Base-by-base conservation (phyloP, 2,888 invertebrate species). In the Imbricaverruca yamaguchii region DNA sequence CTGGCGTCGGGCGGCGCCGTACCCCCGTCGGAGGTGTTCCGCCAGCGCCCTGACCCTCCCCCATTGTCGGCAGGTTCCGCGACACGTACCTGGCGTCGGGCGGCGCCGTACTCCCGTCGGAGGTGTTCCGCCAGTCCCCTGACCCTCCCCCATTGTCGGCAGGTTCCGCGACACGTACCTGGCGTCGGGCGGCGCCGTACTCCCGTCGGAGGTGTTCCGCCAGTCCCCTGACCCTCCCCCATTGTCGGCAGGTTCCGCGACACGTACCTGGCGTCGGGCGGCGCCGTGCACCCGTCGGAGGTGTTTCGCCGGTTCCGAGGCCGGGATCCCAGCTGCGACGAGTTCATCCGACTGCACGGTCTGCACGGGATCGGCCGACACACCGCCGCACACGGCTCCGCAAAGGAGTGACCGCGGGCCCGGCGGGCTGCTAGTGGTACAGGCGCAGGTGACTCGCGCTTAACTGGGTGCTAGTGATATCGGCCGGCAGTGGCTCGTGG, bases 281-380 rank as follows among this genome's bases (percentile, higher is more conserved):
- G 97, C 8, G 92, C 93, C 83, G 91, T 92, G 84, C 92, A 94
- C 84, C 92, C 95, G 0, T 91, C 91, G 83, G 94, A 97, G 88
- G 91, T 95, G 11, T 98, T 98, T 88, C 90, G 97, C 82, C 90
- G 93, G 86, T 98, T 97, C 88, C 90, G 95, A 83, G 97, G 97
- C 0, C 90, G 97, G 80, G 97, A 98, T 88, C 97, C 97, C 0
- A 93, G 93, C 2, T 92, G 93, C 0, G 92, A 93, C 86, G 94
- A 95, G 23, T 57, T 79, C 25, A 79, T 79, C 79, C 56, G 57
- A 13, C 57, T 79, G 57, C 79, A 57, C 57, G 57, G 79, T 11
- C 79, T 79, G 13, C 74, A 55, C 74, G 18, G 74, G 21, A 15
- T 55, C 53, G 21, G 53, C 74, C 2, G 15, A 59, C 59, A 0